Conservation (phyloP, 2,888 invertebrate species). For the Drosophila hamatofila region DNA sequence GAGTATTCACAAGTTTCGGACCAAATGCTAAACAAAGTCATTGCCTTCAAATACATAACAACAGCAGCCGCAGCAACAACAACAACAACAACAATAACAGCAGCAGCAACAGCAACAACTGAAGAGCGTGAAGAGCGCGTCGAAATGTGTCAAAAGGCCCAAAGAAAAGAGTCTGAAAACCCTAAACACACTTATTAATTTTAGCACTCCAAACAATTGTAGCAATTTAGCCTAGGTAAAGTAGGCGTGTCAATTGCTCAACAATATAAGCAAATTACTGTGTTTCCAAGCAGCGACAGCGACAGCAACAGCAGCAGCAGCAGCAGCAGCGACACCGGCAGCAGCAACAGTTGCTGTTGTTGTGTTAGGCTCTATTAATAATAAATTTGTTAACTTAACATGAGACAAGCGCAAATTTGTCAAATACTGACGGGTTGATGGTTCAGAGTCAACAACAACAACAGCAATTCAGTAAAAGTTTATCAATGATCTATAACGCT, state of each 20-base stretch:
- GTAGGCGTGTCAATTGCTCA: conserved; percentile 77
- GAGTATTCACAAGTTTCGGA: conserved; percentile 31
- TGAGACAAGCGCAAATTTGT: conserved; percentile 55
- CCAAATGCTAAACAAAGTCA: conserved; percentile 45
- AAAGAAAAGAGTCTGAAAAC: conserved; percentile 46
- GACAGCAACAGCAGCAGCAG: neutral
- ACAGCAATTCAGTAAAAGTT: conserved; percentile 12
- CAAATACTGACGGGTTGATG: conserved; percentile 41
- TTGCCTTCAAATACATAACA: conserved; percentile 51
- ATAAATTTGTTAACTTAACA: conserved; percentile 62
- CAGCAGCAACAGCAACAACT: conserved; percentile 7
- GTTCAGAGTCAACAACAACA: conserved; percentile 24
- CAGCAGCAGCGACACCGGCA: conserved; percentile 21
- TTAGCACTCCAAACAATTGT: conserved; percentile 78
- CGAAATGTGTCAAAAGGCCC: conserved; percentile 60
- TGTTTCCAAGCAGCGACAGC: conserved; percentile 16
- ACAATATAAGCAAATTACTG: conserved; percentile 77
- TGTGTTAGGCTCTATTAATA: conserved; percentile 39
- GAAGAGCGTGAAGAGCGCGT: conserved; percentile 51
- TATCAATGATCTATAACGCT: conserved; percentile 19
- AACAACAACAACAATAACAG: conserved; percentile 6
- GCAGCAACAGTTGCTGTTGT: conserved; percentile 24
- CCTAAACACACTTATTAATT: conserved; percentile 70
- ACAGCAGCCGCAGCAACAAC: conserved; percentile 14
- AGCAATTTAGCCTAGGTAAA: conserved; percentile 68